Conservation (phyloP, 2,797 vertebrate species). For the Falco rusticolus region DNA sequence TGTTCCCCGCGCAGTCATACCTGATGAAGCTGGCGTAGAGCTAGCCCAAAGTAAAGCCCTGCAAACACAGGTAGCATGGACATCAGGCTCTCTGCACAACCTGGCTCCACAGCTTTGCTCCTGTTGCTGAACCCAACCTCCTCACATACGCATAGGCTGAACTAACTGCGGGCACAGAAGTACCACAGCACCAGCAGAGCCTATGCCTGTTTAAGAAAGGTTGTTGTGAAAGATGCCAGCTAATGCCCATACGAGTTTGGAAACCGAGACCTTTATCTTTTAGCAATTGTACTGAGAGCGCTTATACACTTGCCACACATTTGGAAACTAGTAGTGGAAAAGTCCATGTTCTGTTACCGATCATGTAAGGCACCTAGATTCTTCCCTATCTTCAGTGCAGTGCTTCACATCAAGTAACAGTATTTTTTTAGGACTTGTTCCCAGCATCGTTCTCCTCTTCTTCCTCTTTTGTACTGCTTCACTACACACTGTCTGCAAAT, state of each 20-base stretch:
- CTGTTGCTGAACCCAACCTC: neutral
- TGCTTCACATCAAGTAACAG: neutral
- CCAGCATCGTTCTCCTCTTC: neutral
- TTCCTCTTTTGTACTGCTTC: neutral
- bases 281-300: neutral
- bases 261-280: neutral
- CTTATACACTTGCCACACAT: neutral
- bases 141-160: neutral
- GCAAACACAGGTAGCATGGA: neutral
- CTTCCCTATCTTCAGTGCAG: neutral
- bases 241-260: neutral
- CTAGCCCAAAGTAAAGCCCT: neutral
- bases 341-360: neutral
- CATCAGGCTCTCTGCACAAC: neutral
- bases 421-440: neutral
- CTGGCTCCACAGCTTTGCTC: neutral
- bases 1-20: neutral
- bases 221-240: neutral
- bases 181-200: neutral
- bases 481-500: neutral
- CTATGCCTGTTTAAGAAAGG: neutral
- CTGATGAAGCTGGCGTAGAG: neutral
- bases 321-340: neutral
- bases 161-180: neutral
- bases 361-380: neutral